Evolutionary conservation across 1,140 invertebrate genomes (phyloP), one percentile per base, ranked within the genome.

Genomic region (Solen grandis): DNA sequence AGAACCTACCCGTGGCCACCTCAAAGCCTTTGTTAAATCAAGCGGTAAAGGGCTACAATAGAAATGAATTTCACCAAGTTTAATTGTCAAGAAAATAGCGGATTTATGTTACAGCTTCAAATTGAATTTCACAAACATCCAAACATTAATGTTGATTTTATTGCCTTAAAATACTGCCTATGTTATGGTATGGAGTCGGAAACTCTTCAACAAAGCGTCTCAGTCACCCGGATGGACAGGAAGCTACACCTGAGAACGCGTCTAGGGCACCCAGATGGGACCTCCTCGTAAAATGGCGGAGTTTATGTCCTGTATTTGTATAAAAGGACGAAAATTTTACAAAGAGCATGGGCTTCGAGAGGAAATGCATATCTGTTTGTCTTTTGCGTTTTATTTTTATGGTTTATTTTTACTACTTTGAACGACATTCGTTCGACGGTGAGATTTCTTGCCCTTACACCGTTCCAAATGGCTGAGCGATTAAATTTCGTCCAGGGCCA

Each of bases 71-170:
- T 78, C 66, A 22, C 27, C 22, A 50, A 68, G 33, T 78, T 78
- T 78, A 78, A 78, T 78, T 59, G 66, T 46, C 10, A 19, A 46
- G 27, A 35, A 54, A 66, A 66, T 55, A 35, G 50, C 60, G 35
- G 50, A 14, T 57, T 68, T 60, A 22, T 66, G 65, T 66, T 55
- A 33, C 46, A 19, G 14, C 25, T 29, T 59, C 36, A 78, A 78
- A 78, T 78, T 78, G 75, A 78, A 78, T 68, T 78, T 78, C 75
- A 78, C 75, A 78, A 69, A 55, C 63, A 78, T 25, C 31, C 52
- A 5, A 38, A 16, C 16, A 57, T 78, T 78, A 66, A 78, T 78
- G 75, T 78, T 57, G 35, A 55, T 78, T 78, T 78, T 78, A 78
- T 78, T 59, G 65, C 75, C 8, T 13, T 25, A 55, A 36, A 55